Conservation (phyloP, 1,140 invertebrate species). For the Oncopodura yosiiana region DNA sequence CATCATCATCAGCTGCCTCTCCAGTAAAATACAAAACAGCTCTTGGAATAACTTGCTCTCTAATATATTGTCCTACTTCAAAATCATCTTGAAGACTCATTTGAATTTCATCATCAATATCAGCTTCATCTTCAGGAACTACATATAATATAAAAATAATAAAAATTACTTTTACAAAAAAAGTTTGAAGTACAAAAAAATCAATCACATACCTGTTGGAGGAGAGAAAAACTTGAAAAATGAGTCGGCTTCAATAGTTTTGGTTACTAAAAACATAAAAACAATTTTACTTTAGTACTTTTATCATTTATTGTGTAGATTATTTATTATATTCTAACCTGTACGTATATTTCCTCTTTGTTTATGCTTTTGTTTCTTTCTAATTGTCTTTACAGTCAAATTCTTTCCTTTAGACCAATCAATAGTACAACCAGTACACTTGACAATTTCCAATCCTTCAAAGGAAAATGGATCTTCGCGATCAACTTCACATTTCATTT, state of each 20-base stretch:
- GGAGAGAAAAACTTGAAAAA: slow-evolving; percentile 60
- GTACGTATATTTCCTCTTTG: slow-evolving; percentile 47
- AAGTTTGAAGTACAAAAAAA: not conserved
- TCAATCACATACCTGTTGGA: slow-evolving; percentile 39
- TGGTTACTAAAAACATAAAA: too few relatives aligned
- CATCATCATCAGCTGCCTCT: slow-evolving; percentile 1
- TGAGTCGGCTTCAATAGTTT: slow-evolving; percentile 47
- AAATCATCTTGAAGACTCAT: slow-evolving; percentile 78
- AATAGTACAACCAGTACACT: slow-evolving; percentile 77
- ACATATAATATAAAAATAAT: slow-evolving; percentile 16
- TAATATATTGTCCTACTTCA: slow-evolving; percentile 92
- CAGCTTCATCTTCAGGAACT: slow-evolving; percentile 55
- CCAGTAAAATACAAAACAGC: slow-evolving; percentile 89
- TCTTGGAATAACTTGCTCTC: slow-evolving; percentile 79
- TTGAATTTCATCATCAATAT: slow-evolving; percentile 64
- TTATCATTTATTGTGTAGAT: too few relatives aligned
- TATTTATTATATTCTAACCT: too few relatives aligned
- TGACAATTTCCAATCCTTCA: slow-evolving; percentile 93
- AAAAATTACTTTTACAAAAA: not conserved
- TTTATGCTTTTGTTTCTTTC: slow-evolving; percentile 59
- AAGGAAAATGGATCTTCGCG: slow-evolving; percentile 85
- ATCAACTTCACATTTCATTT: slow-evolving; percentile 82
- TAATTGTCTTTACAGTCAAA: slow-evolving; percentile 62
- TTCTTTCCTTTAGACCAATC: slow-evolving; percentile 95
- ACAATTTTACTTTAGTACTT: too few relatives aligned